Conservation (phyloP, 1,140 invertebrate species). For the Mya arenaria region DNA sequence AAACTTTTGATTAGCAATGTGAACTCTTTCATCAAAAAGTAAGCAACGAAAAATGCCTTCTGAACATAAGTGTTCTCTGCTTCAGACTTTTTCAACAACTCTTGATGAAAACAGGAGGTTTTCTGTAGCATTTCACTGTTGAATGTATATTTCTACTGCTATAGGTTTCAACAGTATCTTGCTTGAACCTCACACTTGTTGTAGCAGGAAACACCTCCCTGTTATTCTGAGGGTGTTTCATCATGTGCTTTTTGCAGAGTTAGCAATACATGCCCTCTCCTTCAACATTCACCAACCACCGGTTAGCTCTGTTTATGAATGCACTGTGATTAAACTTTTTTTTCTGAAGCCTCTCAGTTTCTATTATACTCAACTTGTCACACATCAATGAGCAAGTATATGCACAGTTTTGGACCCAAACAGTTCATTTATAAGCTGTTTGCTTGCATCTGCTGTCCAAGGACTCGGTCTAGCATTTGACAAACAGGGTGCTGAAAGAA, state of each 20-base stretch:
- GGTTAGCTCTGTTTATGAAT: not conserved
- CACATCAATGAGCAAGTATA: not conserved
- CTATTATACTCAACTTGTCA: not conserved
- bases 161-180: not conserved
- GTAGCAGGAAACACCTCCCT: not conserved
- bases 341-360: not conserved
- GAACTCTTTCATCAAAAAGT: constrained; percentile 22
- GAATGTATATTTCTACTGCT: not conserved
- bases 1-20: constrained; percentile 17
- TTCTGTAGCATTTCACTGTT: constrained; percentile 12
- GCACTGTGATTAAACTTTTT: constrained; percentile 2
- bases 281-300: constrained; percentile 30
- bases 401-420: constrained; percentile 9
- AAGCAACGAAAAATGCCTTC: not conserved
- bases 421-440: not conserved
- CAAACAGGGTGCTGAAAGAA: constrained; percentile 2
- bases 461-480: constrained; percentile 1
- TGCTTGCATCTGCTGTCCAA: not conserved
- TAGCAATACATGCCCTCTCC: constrained; percentile 16
- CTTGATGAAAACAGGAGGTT: constrained; percentile 15
- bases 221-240: constrained; percentile 9
- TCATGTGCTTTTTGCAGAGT: constrained; percentile 3
- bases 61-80: not conserved
- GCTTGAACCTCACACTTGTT: constrained; percentile 13
- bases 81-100: constrained; percentile 16